phyloP scores from a whole-genome alignment of 2,888 invertebrate species.

The Drosophila helvetica region DNA sequence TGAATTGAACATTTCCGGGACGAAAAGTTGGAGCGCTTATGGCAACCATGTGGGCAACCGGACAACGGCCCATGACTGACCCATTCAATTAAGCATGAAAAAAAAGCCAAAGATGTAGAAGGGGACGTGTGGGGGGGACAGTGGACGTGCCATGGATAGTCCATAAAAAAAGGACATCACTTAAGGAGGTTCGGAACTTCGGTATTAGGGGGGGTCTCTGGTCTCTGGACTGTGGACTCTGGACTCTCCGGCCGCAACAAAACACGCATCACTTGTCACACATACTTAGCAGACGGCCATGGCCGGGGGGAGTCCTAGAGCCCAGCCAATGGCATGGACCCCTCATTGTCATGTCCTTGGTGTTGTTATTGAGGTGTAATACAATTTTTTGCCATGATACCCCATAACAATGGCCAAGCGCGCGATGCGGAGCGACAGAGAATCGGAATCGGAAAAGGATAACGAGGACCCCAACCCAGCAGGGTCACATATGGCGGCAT shows the following conservation, averaged over 20 bases:
- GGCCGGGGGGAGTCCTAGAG: neutral
- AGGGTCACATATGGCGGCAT: slow-evolving; percentile 78
- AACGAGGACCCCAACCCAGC: no score
- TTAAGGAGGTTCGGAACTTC: slow-evolving; percentile 77
- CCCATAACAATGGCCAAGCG: slow-evolving; percentile 67
- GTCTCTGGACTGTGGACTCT: slow-evolving; percentile 6
- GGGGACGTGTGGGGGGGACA: neutral
- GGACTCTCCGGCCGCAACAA: slow-evolving; percentile 76
- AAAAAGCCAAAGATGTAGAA: slow-evolving; percentile 49
- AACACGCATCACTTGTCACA: slow-evolving; percentile 83
- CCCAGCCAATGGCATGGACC: slow-evolving; percentile 10
- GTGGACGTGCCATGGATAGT: slow-evolving; percentile 41
- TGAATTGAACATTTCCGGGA: slow-evolving; percentile 75
- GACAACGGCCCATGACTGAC: slow-evolving; percentile 77
- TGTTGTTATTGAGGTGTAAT: slow-evolving; percentile 83
- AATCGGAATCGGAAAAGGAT: no score
- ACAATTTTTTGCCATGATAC: slow-evolving; percentile 83
- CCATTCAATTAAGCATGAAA: slow-evolving; percentile 84
- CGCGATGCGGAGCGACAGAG: slow-evolving; percentile 16
- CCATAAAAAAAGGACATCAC: slow-evolving; percentile 75
- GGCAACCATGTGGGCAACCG: slow-evolving; percentile 62
- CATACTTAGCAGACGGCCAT: slow-evolving; percentile 62
- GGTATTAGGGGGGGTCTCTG: neutral
- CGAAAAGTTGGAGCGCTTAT: slow-evolving; percentile 44
- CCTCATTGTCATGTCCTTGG: slow-evolving; percentile 81